Percentiles rank a stretch among this genome's conserved stretches.
Evolutionary conservation across 2,888 invertebrate species (phyloP).

Genomic region (Cryptosula pallasiana): DNA sequence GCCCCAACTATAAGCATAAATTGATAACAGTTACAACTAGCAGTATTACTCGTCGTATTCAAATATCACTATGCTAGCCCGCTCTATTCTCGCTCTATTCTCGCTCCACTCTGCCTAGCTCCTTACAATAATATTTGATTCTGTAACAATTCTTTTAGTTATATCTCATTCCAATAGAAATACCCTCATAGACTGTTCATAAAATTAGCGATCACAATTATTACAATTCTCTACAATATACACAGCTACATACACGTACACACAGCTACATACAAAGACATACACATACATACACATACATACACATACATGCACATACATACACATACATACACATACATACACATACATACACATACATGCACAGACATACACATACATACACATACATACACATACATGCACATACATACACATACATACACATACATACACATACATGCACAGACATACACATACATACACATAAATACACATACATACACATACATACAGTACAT

Average conservation of each 20-base stretch:
- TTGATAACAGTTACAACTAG: too few species aligned
- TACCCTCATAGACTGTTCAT: too few species aligned
- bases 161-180: background rate
- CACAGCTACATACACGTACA: background rate
- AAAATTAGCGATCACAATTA: too few species aligned
- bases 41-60: too few species aligned
- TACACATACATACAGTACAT: background rate
- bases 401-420: too few species aligned
- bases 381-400: background rate
- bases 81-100: too few species aligned
- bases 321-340: background rate
- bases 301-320: background rate
- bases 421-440: too few species aligned
- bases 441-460: too few species aligned
- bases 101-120: too few species aligned
- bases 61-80: too few species aligned
- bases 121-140: background rate
- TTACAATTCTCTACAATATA: too few species aligned
- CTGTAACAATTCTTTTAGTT: too few species aligned
- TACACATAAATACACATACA: background rate
- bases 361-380: background rate
- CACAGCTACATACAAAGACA: background rate
- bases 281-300: background rate
- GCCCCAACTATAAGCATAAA: conserved; percentile 38
- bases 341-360: background rate